These are phyloP conservation scores for Boloria selene DNA, from an alignment of 2,888 invertebrate genomes.

Conservation along the genomic window DNA sequence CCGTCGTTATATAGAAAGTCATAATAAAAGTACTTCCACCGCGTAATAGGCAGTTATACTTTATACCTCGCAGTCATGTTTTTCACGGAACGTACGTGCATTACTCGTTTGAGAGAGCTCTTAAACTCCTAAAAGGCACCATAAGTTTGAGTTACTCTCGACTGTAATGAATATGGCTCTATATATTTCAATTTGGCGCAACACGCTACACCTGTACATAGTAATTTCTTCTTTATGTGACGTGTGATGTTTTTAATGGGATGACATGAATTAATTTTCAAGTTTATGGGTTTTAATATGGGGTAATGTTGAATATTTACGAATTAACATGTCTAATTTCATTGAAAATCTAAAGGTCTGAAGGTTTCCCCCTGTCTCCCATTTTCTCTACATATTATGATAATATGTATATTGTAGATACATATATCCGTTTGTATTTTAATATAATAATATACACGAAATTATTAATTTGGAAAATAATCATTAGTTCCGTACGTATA, in stretches of 20 bases:
- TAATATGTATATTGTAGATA: no score
- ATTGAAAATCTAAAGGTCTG: no score
- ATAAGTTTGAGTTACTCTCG: conserved; percentile 72
- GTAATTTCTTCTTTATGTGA: conserved; percentile 34
- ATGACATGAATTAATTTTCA: conserved; percentile 1
- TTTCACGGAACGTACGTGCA: conserved; percentile 43
- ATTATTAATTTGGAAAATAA: no score
- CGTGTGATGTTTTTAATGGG: conserved; percentile 19
- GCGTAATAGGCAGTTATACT: conserved; percentile 35
- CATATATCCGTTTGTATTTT: no score
- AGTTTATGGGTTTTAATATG: neutral
- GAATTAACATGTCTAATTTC: no score
- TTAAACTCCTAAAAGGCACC: conserved; percentile 73
- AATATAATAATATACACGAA: no score
- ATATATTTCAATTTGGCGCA: conserved; percentile 75
- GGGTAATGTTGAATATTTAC: no score
- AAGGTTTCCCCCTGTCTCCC: no score
- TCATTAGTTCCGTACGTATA: no score
- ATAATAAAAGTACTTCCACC: conserved; percentile 14
- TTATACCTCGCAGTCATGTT: conserved; percentile 41
- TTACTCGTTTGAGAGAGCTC: conserved; percentile 57
- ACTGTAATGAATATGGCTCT: conserved; percentile 74
- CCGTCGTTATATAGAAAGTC: conserved; percentile 1
- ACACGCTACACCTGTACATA: conserved; percentile 32
- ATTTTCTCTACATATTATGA: no score